Base-by-base conservation (phyloP, 2,113 vertebrate genomes). In the Albula goreensis region DNA sequence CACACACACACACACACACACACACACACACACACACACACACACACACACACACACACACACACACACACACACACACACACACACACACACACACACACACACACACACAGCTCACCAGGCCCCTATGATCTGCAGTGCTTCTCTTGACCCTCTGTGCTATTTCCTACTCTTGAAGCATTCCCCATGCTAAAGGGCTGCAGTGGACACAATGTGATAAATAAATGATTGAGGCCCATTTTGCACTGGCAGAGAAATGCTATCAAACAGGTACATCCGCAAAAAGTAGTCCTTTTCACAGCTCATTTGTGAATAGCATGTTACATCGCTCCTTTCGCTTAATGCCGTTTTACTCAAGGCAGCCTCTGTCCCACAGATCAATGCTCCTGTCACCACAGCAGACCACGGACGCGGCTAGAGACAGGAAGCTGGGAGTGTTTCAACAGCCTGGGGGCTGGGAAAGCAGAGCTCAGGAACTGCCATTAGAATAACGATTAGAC, bases 351-450 rank as follows among this genome's bases (percentile, higher is more conserved):
- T 17, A 48, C 49, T 80, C 17, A 79, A 79, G 48, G 78, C 78
- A 50, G 49, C 11, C 17, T 49, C 78, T 79, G 31, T 80, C 78
- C 41, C 41, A 50, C 78, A 49, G 41, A 17, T 48, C 78, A 80
- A 50, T n/a, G 50, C 22, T 52, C 51, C 50, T 11, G 19, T 31
- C 80, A 22, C 52, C 50, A 53, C 22, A 50, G 50, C 80, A n/a
- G 50, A 50, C 7, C 22, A 10, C 19, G 6, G 50, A 25, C 22
- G 25, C 50, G 50, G 17, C 17, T n/a, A n/a, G 5, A 50, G 80
- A n/a, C 80, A 51, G 70, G 70, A 74, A 74, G 25, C 70, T 74
- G 70, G 70, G 70, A 31, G n/a, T 22, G n/a, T 74, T 74, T 74
- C 70, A 74, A 74, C 22, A 31, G 70, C 70, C 1, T n/a, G 5